These are phyloP conservation scores for Sinotaia quadrata DNA, from an alignment of 2,888 invertebrate genomes.

Conservation along the genomic window DNA sequence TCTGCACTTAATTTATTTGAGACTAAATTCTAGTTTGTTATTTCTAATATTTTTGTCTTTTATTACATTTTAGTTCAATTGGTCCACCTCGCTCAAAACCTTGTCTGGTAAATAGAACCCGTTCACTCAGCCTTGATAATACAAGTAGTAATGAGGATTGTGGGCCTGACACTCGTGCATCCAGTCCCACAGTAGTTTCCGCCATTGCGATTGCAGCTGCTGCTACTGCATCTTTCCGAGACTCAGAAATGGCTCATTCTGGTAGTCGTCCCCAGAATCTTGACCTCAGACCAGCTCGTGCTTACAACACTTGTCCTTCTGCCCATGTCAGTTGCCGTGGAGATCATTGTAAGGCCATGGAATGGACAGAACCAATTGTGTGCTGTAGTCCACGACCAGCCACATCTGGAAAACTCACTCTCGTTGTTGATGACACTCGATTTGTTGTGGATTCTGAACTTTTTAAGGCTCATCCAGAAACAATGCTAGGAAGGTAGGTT, in stretches of 20 bases:
- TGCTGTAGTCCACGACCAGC: constrained; percentile 27
- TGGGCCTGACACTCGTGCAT: constrained; percentile 29
- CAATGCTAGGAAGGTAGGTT: constrained; percentile 89
- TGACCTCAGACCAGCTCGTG: neutral
- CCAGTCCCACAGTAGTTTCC: constrained; percentile 13
- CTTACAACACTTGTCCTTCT: neutral
- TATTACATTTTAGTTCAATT: constrained; percentile 53
- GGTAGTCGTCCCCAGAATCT: neutral
- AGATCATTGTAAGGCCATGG: constrained; percentile 24
- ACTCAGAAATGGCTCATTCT: neutral
- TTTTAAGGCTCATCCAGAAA: constrained; percentile 95
- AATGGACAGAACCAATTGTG: constrained; percentile 24
- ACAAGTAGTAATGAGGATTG: constrained; percentile 62
- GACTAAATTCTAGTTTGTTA: too few relatives aligned
- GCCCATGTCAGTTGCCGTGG: constrained; percentile 17
- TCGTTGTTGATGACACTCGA: constrained; percentile 96
- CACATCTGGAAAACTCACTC: constrained; percentile 57
- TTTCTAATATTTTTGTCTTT: too few relatives aligned
- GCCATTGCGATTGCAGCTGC: constrained; percentile 19
- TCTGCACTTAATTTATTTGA: too few relatives aligned
- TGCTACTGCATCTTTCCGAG: constrained; percentile 3
- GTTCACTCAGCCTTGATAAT: constrained; percentile 63
- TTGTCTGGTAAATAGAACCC: constrained; percentile 60
- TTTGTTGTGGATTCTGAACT: constrained; percentile 94
- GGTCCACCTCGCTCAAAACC: constrained; percentile 64